phyloP scores from a whole-genome alignment of 2,797 vertebrate genomes.

The Malacoraja senta region DNA sequence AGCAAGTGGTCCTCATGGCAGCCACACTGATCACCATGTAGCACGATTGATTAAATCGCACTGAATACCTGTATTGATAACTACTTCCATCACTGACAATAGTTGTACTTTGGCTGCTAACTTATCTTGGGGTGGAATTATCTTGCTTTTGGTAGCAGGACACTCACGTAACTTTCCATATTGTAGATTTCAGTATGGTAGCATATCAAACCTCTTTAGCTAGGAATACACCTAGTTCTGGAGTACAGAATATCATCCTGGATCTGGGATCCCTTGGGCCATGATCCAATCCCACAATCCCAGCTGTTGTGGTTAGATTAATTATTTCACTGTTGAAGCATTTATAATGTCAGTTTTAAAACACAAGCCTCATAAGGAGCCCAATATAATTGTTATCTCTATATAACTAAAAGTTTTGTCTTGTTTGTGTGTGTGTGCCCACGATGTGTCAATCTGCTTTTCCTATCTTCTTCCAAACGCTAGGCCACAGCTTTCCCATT shows the following conservation, averaged over 20 bases:
- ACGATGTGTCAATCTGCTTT: too few relatives aligned
- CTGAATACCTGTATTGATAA: neutral
- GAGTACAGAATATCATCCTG: neutral
- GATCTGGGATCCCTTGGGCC: neutral
- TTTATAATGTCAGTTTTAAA: neutral
- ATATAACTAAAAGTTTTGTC: too few relatives aligned
- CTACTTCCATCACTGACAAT: neutral
- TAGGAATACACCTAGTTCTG: neutral
- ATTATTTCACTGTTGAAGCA: neutral
- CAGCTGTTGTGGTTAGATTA: neutral
- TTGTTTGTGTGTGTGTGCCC: too few relatives aligned
- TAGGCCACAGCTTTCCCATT: too few relatives aligned
- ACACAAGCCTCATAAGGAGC: neutral
- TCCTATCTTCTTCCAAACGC: too few relatives aligned
- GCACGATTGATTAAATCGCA: neutral
- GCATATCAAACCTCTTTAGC: neutral
- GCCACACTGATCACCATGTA: neutral
- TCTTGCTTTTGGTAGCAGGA: neutral
- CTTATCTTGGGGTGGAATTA: neutral
- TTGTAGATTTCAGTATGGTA: neutral
- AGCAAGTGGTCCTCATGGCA: neutral
- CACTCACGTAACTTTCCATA: neutral
- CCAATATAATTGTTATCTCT: neutral
- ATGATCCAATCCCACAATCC: neutral
- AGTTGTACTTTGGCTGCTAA: neutral